phyloP scores from a whole-genome alignment of 2,888 invertebrate species.

The Lagria hirta region DNA sequence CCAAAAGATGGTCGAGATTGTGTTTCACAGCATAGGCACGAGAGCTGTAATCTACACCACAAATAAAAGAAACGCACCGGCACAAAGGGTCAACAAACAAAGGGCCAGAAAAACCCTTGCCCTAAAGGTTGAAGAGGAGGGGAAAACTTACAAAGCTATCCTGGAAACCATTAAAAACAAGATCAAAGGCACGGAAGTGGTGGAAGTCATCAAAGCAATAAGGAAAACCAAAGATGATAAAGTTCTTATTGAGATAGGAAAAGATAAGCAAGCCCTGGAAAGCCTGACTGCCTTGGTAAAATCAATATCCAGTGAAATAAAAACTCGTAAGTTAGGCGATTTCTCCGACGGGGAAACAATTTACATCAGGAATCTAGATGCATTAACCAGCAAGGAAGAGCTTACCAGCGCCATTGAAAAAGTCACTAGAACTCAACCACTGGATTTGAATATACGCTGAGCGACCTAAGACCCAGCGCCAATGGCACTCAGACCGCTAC shows the following conservation, averaged over 20 bases:
- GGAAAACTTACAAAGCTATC: not conserved
- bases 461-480: not conserved
- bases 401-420: not conserved
- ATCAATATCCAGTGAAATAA: not conserved
- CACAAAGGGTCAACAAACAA: not conserved
- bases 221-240: constrained; percentile 13
- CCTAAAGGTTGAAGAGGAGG: not conserved
- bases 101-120: constrained; percentile 1
- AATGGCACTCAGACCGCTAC: not conserved
- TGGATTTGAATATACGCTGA: not conserved
- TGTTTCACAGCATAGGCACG: constrained; percentile 1
- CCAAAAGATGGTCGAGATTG: not conserved
- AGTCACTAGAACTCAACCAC: not conserved
- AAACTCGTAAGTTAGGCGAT: constrained; percentile 1
- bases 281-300: not conserved
- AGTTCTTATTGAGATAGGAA: constrained; percentile 8
- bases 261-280: constrained; percentile 1
- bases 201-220: constrained; percentile 1
- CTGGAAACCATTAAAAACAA: not conserved
- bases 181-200: not conserved
- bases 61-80: not conserved
- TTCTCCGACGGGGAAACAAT: constrained; percentile 2
- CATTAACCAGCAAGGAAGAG: constrained; percentile 4
- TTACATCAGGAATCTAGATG: constrained; percentile 6
- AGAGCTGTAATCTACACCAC: constrained; percentile 1